phyloP scores from a whole-genome alignment of 1,140 invertebrate species.

The Vanessa atalanta region DNA sequence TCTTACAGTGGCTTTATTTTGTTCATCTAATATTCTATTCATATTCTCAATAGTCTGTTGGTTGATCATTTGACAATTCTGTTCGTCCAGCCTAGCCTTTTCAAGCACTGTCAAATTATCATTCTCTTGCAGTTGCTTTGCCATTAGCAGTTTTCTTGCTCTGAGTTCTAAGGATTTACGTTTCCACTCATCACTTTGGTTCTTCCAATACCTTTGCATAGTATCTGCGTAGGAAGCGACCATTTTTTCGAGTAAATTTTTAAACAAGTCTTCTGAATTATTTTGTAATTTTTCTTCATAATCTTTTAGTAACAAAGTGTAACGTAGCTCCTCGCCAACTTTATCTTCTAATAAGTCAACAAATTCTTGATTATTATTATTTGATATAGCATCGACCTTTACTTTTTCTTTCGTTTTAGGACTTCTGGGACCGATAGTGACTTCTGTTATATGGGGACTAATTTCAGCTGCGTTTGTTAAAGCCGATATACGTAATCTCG shows the following conservation, averaged over 20 bases:
- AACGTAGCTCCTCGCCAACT: conserved; percentile 61
- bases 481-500: conserved; percentile 70
- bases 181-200: conserved; percentile 70
- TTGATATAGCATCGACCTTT: conserved; percentile 27
- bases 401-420: conserved; percentile 51
- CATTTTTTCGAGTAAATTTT: conserved; percentile 69
- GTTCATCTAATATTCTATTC: conserved; percentile 74
- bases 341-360: conserved; percentile 62
- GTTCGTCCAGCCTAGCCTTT: conserved; percentile 65
- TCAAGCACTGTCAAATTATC: conserved; percentile 67
- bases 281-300: conserved; percentile 65
- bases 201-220: conserved; percentile 63
- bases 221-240: conserved; percentile 60
- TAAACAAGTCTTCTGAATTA: conserved; percentile 57
- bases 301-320: conserved; percentile 66
- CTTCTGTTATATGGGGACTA: conserved; percentile 71
- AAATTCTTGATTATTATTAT: conserved; percentile 39
- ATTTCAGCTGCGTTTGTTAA: conserved; percentile 78
- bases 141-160: conserved; percentile 67
- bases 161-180: conserved; percentile 57
- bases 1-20: conserved; percentile 67
- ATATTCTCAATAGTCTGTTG: conserved; percentile 72
- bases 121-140: conserved; percentile 70
- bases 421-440: conserved; percentile 76
- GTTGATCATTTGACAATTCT: conserved; percentile 64